Conservation (phyloP, 2,113 vertebrate species). For the Cairina moschata region DNA sequence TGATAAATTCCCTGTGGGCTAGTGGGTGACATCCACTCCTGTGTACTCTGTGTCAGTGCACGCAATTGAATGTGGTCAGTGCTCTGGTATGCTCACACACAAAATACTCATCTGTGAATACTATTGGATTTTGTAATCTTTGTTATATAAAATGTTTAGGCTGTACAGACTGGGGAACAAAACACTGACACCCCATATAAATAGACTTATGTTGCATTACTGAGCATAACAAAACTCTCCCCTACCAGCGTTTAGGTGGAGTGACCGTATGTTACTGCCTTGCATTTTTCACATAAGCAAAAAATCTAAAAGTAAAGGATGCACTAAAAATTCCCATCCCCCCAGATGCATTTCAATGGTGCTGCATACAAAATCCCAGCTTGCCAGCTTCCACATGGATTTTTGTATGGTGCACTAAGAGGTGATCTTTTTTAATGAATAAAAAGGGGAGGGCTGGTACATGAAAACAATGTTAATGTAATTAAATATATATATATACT, state of each 20-base stretch:
- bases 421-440: constrained; percentile 71
- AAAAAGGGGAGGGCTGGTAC: constrained; percentile 77
- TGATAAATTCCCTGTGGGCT: neutral
- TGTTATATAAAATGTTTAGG: constrained; percentile 77
- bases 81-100: constrained; percentile 48
- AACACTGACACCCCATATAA: constrained; percentile 55
- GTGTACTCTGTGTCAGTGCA: constrained; percentile 24
- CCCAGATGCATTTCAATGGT: constrained; percentile 71
- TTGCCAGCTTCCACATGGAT: constrained; percentile 72
- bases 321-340: constrained; percentile 69
- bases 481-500: constrained; percentile 78
- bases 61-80: constrained; percentile 37
- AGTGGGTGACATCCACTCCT: neutral
- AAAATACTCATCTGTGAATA: constrained; percentile 77
- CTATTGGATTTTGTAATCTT: constrained; percentile 79
- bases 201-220: constrained; percentile 75
- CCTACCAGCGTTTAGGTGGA: constrained; percentile 71
- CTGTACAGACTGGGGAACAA: constrained; percentile 73
- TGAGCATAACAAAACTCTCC: constrained; percentile 69
- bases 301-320: constrained; percentile 56
- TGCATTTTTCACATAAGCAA: constrained; percentile 69
- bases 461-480: constrained; percentile 77
- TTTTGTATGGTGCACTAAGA: constrained; percentile 86
- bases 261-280: constrained; percentile 73
- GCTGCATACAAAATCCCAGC: constrained; percentile 78